Percentiles rank a stretch among this genome's conserved stretches.
Evolutionary conservation across 2,797 vertebrate genomes (phyloP).

Genomic region (Podarcis siculus): DNA sequence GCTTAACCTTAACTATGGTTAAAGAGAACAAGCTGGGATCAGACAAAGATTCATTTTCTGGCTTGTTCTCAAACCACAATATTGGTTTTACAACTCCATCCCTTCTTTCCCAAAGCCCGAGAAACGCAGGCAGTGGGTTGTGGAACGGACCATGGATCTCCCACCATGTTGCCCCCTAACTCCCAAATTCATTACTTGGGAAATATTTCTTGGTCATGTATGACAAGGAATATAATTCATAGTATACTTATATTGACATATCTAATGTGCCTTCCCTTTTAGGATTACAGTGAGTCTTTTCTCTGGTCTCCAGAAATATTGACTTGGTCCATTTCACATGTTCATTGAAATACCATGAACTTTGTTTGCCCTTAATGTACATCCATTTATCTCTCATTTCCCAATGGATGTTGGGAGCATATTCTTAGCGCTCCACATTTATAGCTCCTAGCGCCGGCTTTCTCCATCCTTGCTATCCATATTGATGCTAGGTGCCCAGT

Average conservation of each 20-base stretch:
- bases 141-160: background rate
- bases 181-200: background rate
- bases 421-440: background rate
- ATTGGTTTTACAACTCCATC: background rate
- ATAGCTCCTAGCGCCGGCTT: background rate
- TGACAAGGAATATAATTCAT: background rate
- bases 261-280: background rate
- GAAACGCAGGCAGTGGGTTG: background rate
- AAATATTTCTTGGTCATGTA: background rate
- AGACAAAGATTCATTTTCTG: too few relatives aligned
- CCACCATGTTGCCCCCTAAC: background rate
- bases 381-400: background rate
- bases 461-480: background rate
- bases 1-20: too few relatives aligned
- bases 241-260: background rate
- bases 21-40: too few relatives aligned
- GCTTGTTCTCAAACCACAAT: too few relatives aligned
- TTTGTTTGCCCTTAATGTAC: background rate
- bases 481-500: background rate
- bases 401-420: background rate
- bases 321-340: background rate
- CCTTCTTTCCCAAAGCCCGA: background rate
- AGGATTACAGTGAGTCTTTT: background rate
- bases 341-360: background rate
- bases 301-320: background rate